phyloP scores from a whole-genome alignment of 2,888 invertebrate genomes.

The Chrysodeixis includens region DNA sequence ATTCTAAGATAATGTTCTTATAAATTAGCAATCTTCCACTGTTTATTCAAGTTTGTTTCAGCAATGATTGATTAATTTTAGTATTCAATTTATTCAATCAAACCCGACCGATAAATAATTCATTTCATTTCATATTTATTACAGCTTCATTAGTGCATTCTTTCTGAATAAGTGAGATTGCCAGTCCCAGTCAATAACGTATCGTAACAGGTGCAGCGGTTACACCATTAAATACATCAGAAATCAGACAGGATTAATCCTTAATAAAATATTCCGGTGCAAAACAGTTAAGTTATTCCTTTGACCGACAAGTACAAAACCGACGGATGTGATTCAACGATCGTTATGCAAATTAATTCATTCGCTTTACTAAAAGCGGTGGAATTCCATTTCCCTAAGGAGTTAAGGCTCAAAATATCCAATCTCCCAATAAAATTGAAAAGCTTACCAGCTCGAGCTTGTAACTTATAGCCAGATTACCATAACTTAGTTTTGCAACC shows the following conservation, averaged over 20 bases:
- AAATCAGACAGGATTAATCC: not conserved
- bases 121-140: not conserved
- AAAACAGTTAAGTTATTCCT: conserved; percentile 43
- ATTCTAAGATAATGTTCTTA: too few species aligned
- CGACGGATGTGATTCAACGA: conserved; percentile 59
- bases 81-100: too few species aligned
- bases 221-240: not conserved
- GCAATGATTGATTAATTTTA: too few species aligned
- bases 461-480: conserved; percentile 82
- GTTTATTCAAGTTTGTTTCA: too few species aligned
- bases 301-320: conserved; percentile 49
- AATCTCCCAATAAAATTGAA: conserved; percentile 78
- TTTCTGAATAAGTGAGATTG: not conserved
- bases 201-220: not conserved
- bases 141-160: not conserved
- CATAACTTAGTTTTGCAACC: conserved; percentile 81
- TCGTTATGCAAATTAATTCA: conserved; percentile 55
- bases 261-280: conserved; percentile 15
- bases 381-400: conserved; percentile 64
- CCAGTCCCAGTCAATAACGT: not conserved
- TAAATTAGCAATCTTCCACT: too few species aligned
- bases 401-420: conserved; percentile 60
- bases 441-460: conserved; percentile 72
- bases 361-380: conserved; percentile 60
- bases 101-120: not conserved